phyloP scores from a whole-genome alignment of 2,797 vertebrate genomes.

The Phrynocephalus vlangalii region DNA sequence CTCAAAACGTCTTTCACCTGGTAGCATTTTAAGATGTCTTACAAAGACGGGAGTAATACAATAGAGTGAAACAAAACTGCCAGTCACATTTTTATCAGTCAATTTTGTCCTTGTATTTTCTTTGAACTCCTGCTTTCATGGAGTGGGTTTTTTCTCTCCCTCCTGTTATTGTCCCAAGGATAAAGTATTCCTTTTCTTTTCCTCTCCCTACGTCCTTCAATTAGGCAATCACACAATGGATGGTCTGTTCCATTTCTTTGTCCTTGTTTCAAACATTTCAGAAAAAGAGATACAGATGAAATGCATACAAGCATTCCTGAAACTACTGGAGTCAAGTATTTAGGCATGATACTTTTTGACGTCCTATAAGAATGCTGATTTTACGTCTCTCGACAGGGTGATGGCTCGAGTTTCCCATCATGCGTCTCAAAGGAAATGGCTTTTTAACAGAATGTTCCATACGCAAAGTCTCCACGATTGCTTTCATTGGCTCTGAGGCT shows the following conservation, averaged over 20 bases:
- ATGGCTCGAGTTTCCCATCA: conserved; percentile 13
- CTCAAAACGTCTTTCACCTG: not conserved
- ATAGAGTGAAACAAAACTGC: not conserved
- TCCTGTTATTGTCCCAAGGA: not conserved
- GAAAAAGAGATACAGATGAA: conserved; percentile 22
- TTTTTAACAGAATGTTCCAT: not conserved
- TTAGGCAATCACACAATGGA: conserved; percentile 8
- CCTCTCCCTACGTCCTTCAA: not conserved
- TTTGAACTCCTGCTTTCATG: conserved; percentile 30
- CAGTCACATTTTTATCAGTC: not conserved
- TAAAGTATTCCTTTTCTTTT: conserved; percentile 9
- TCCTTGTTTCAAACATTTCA: conserved; percentile 15
- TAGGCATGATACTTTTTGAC: not conserved
- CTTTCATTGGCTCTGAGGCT: not conserved
- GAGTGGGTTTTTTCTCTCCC: not conserved
- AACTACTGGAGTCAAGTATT: not conserved
- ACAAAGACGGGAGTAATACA: not conserved
- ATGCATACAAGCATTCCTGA: conserved; percentile 26
- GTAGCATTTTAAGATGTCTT: not conserved
- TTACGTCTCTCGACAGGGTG: not conserved
- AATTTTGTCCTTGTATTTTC: not conserved
- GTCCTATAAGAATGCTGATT: conserved; percentile 12
- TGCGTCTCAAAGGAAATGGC: conserved; percentile 4
- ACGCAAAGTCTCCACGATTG: not conserved
- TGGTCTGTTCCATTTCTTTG: conserved; percentile 9